Conservation (phyloP, 2,113 vertebrate genomes). For the Laticauda laticaudata region DNA sequence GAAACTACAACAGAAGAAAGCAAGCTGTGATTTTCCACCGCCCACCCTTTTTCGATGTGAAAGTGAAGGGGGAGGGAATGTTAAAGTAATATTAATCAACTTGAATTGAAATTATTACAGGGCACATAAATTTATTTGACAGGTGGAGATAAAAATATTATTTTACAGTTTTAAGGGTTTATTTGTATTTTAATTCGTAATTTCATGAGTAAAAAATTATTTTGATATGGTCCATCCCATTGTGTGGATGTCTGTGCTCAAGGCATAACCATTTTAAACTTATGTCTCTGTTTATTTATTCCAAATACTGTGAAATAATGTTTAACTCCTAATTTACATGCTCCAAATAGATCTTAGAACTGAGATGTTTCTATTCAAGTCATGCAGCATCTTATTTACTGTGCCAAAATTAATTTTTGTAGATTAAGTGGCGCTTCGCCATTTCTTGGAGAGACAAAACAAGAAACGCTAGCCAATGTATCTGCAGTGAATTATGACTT, state of each 20-base stretch:
- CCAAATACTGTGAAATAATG: background rate
- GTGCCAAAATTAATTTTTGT: constrained; percentile 37
- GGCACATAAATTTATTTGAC: background rate
- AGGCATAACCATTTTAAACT: background rate
- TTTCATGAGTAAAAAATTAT: background rate
- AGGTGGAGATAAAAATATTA: background rate
- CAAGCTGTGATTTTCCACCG: background rate
- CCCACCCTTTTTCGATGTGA: background rate
- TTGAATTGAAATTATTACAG: background rate
- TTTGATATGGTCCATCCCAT: background rate
- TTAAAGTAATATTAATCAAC: background rate
- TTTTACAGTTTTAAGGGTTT: background rate
- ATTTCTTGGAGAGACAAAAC: constrained; percentile 95
- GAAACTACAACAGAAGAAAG: background rate
- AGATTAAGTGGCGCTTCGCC: constrained; percentile 95
- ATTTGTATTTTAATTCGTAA: background rate
- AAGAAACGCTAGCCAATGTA: constrained; percentile 95
- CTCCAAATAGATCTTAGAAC: background rate
- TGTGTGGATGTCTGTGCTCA: background rate
- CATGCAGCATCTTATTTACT: background rate
- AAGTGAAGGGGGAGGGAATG: background rate
- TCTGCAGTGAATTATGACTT: constrained; percentile 97
- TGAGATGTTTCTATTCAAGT: background rate
- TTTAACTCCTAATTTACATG: background rate
- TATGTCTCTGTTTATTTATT: background rate